Base-by-base conservation (phyloP, 1,140 invertebrate species). In the Aphelinus certus region DNA sequence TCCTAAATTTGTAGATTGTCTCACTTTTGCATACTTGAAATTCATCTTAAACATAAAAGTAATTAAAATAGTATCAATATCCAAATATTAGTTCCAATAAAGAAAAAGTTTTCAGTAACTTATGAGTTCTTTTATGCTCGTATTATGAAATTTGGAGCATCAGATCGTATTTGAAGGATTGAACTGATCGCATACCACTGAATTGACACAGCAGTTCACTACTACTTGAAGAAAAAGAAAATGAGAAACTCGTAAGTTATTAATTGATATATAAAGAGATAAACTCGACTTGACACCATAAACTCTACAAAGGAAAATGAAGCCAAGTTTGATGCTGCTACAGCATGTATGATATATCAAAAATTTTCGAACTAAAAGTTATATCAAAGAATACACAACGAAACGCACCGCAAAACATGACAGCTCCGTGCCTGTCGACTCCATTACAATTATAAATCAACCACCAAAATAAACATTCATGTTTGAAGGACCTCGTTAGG, bases 351-450 rank as follows among this genome's bases (percentile, higher is more conserved):
- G 65, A 75, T 69, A 62, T 60, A 62, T 62, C 26, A 69, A 55
- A 49, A 63, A 51, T 56, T 72, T 70, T 45, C 58, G 48, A 72
- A 72, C 65, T 76, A 76, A 76, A 72, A 43, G 47, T 68, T 76
- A 76, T 68, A 10, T 4, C 63, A 57, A 76, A 56, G 58, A 76
- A 72, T 76, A 76, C 69, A 72, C 69, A 76, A 72, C 63, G 65
- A 68, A 68, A 57, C 65, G 70, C 64, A 71, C 63, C 65, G 75
- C 75, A 76, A 76, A 72, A 67, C 45, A 75, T 70, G 71, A 71
- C 55, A 26, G 63, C 68, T 76, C 68, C 68, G 74, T 76, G 68
- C 62, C 60, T 10, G 42, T 70, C 61, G 46, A 70, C 62, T 70
- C 43, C 7, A 74, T 55, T 57, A 74, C 73, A 69, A 26, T 26